Evolutionary conservation across 2,113 vertebrate species (phyloP).

Genomic region (Athene cunicularia): DNA sequence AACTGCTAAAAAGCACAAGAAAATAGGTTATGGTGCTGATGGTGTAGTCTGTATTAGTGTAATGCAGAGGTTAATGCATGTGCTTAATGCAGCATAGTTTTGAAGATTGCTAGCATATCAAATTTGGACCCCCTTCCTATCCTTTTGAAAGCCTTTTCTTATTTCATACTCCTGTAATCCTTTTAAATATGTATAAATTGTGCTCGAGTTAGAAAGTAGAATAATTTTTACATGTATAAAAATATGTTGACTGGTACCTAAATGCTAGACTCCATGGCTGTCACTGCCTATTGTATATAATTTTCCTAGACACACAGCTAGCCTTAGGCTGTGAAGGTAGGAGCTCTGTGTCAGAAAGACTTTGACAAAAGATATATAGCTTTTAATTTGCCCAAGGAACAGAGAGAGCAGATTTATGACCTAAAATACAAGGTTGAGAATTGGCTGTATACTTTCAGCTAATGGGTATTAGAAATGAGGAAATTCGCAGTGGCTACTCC

Average conservation of each 20-base stretch:
- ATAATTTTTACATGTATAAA: conserved; percentile 43
- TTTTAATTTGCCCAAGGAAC: conserved; percentile 75
- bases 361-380: conserved; percentile 72
- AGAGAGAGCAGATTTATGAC: conserved; percentile 62
- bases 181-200: conserved; percentile 38
- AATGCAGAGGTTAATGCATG: neutral
- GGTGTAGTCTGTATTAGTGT: neutral
- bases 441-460: conserved; percentile 58
- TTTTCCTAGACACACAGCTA: conserved; percentile 46
- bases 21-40: neutral
- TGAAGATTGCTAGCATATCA: neutral
- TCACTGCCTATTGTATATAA: conserved; percentile 60
- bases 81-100: conserved; percentile 5
- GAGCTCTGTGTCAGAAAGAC: conserved; percentile 67
- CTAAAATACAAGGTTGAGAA: conserved; percentile 61
- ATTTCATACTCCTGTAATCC: conserved; percentile 13
- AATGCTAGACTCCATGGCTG: conserved; percentile 45
- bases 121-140: neutral
- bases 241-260: conserved; percentile 53
- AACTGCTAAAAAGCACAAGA: neutral
- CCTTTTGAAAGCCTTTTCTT: neutral
- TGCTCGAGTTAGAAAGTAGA: neutral
- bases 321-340: conserved; percentile 62
- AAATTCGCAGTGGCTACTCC: conserved; percentile 21
- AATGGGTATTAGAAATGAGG: conserved; percentile 56